Conservation (phyloP, 2,113 vertebrate species). For the Neodontobutis hainanensis region DNA sequence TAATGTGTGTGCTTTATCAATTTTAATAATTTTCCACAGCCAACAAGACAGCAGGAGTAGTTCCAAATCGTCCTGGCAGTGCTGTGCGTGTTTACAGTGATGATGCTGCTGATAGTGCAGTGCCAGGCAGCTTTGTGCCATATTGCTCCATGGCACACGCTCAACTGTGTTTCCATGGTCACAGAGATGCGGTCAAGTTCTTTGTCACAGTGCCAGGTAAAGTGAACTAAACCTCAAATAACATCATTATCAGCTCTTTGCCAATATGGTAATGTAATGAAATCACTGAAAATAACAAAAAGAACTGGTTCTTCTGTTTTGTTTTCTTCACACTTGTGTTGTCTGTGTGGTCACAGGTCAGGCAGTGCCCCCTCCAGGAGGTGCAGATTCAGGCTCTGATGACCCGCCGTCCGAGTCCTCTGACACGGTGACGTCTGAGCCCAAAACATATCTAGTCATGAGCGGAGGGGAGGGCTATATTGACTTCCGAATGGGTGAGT, state of each 20-base stretch:
- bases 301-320: not conserved
- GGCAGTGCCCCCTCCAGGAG: conserved; percentile 70
- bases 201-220: conserved; percentile 94
- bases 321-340: not conserved
- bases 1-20: not conserved
- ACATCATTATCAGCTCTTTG: too few relatives aligned
- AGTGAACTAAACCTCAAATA: not conserved
- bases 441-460: conserved; percentile 89
- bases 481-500: conserved; percentile 94
- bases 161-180: conserved; percentile 97
- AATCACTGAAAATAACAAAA: too few relatives aligned
- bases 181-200: conserved; percentile 96
- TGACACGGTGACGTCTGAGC: conserved; percentile 78
- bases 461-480: conserved; percentile 98
- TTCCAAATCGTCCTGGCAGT: conserved; percentile 83
- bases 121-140: conserved; percentile 87
- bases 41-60: conserved; percentile 81
- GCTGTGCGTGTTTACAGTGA: conserved; percentile 91
- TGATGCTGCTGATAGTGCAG: conserved; percentile 80
- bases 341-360: conserved; percentile 60
- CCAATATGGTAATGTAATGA: too few relatives aligned
- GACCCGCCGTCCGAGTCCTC: conserved; percentile 80
- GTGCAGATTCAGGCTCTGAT: conserved; percentile 77
- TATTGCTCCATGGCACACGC: conserved; percentile 99
- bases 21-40: conserved; percentile 67